Evolutionary conservation across 2,888 invertebrate genomes (phyloP).

Genomic region (Hirtodrosophila trivittata): DNA sequence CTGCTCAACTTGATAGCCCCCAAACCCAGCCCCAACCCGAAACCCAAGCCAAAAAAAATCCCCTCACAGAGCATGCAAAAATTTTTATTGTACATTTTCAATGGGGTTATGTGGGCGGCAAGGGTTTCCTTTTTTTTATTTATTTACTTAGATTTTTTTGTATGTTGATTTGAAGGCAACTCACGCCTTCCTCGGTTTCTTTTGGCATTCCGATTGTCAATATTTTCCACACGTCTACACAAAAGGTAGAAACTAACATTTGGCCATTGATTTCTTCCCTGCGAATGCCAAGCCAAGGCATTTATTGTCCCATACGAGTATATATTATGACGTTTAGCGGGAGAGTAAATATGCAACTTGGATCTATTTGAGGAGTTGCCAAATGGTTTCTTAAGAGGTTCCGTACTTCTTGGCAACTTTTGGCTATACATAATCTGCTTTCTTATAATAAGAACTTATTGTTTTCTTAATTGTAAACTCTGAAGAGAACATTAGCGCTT

Average conservation of each 20-base stretch:
- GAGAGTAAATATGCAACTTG: neutral
- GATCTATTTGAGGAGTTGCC: constrained; percentile 4
- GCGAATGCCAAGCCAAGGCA: neutral
- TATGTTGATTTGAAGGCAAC: constrained; percentile 69
- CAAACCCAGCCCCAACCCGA: constrained; percentile 28
- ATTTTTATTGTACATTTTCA: constrained; percentile 60
- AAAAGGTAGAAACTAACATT: constrained; percentile 58
- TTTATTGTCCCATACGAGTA: constrained; percentile 4
- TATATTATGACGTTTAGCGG: neutral
- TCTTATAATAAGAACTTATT: constrained; percentile 6
- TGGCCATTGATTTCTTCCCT: constrained; percentile 48
- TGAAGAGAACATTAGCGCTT: constrained; percentile 8
- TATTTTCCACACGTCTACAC: constrained; percentile 76
- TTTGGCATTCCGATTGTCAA: constrained; percentile 53
- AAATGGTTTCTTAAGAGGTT: neutral
- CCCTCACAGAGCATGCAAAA: constrained; percentile 50
- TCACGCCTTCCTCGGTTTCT: constrained; percentile 58
- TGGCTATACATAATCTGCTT: neutral
- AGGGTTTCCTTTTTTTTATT: constrained; percentile 33
- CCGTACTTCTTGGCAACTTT: too few relatives aligned
- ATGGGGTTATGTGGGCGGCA: constrained; percentile 36
- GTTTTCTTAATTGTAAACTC: constrained; percentile 11
- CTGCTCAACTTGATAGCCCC: constrained; percentile 77
- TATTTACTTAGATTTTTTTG: constrained; percentile 7
- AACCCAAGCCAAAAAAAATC: constrained; percentile 20